Base-by-base conservation (phyloP, 2,888 invertebrate genomes). In the Oscheius sp. region DNA sequence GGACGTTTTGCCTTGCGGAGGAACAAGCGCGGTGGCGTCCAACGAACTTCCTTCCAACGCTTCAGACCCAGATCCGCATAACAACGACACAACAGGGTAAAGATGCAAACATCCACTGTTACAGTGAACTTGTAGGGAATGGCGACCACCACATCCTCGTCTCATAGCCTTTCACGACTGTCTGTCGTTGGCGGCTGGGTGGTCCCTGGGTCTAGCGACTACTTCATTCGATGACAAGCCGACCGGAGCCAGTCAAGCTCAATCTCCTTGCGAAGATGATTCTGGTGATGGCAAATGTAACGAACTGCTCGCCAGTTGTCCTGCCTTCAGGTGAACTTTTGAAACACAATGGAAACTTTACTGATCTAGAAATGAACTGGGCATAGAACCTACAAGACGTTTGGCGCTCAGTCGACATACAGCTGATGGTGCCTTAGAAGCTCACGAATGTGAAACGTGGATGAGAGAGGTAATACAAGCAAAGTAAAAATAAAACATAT, bases 251-350 rank as follows among this genome's bases (percentile, higher is more conserved):
- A 81, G 81, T 51, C 83, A 84, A 59, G 83, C 85, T 1, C 85
- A 87, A 72, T 82, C 83, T 1, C 87, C 87, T 5, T 80, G 81
- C 33, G 88, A 88, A 72, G 88, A 88, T 33, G 88, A 88, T 63
- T 77, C 80, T 21, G 88, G 88, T n/a, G 88, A 88, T 73, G 87
- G 88, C 11, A 88, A 86, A 72, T 79, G 74, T 73, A 89, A 88
- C 76, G 87, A 86, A 10, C 74, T 89, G n/a, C 73, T 89, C 32
- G 81, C 82, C 1, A 83, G 81, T 70, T 89, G 89, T 78, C 88
- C 89, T 42, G 86, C 86, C 9, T 89, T 89, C 75, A 74, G 88
- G 81, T 83, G 32, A 48, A 42, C 58, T 35, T 11, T 33, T 37
- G 32, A 11, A 11, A 51, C 10, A 70, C 13, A 13, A 29, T 7